Percentiles rank a stretch among this genome's conserved stretches.
These are phyloP conservation scores for Scaptomyza polygonia DNA, from an alignment of 2,888 invertebrate species.

Conservation along the genomic window DNA sequence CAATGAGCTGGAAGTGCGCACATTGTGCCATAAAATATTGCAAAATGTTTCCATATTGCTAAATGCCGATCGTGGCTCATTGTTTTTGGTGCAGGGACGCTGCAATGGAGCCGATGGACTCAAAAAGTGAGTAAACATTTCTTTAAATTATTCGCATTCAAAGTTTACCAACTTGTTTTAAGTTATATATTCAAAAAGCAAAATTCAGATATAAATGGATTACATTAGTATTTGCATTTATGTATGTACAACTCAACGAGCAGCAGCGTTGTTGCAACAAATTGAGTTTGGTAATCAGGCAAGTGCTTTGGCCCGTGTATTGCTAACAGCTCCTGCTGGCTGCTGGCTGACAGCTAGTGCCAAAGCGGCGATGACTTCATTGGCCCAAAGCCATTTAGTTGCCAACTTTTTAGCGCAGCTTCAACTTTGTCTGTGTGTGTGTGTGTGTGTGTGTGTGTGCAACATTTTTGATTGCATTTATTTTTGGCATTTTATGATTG, in stretches of 20 bases:
- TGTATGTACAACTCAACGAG: neutral
- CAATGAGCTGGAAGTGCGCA: conserved; percentile 96
- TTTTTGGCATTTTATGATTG: conserved; percentile 76
- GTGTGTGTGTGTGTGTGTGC: conserved; percentile 55
- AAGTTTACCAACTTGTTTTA: too few relatives aligned
- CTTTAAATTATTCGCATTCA: too few relatives aligned
- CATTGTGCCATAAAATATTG: conserved; percentile 97
- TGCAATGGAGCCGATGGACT: conserved; percentile 83
- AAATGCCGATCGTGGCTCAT: conserved; percentile 95
- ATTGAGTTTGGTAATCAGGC: conserved; percentile 67
- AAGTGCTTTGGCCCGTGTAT: conserved; percentile 33
- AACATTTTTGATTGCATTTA: conserved; percentile 70
- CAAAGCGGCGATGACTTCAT: conserved; percentile 71
- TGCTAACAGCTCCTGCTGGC: neutral
- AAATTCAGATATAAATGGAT: conserved; percentile 14
- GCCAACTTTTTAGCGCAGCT: conserved; percentile 54
- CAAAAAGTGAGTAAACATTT: conserved; percentile 83
- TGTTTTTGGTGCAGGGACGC: conserved; percentile 94
- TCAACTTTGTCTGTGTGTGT: conserved; percentile 69
- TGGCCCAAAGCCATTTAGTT: conserved; percentile 57
- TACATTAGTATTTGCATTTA: conserved; percentile 1
- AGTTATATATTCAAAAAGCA: too few relatives aligned
- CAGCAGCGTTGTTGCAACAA: conserved; percentile 23
- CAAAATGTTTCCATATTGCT: conserved; percentile 96
- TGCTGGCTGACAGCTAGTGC: conserved; percentile 12